Evolutionary conservation across 2,888 invertebrate genomes (phyloP).

Genomic region (Lochmaea capreae): DNA sequence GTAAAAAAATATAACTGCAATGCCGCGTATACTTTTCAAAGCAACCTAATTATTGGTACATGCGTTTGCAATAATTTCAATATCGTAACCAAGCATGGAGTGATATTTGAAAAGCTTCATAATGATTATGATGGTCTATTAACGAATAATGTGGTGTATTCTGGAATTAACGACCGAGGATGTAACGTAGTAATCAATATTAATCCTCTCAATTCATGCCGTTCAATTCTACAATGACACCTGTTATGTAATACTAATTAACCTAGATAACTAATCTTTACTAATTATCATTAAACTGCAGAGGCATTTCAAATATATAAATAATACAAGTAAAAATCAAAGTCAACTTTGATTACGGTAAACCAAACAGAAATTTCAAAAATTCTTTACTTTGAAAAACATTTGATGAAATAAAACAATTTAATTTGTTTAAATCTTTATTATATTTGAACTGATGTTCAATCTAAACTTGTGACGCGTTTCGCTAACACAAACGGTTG

Average conservation of each 20-base stretch:
- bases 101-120: constrained; percentile 6
- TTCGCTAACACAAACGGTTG: too few relatives aligned
- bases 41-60: neutral
- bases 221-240: constrained; percentile 22
- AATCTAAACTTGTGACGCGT: too few relatives aligned
- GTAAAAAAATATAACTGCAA: neutral
- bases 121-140: constrained; percentile 18
- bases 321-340: too few relatives aligned
- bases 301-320: too few relatives aligned
- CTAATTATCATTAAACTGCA: too few relatives aligned
- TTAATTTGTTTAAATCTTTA: too few relatives aligned
- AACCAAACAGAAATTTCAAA: too few relatives aligned
- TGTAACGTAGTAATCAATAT: constrained; percentile 25
- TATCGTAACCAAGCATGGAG: neutral
- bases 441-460: too few relatives aligned
- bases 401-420: too few relatives aligned
- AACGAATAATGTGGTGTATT: constrained; percentile 16
- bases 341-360: too few relatives aligned
- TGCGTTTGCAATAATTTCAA: neutral
- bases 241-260: constrained; percentile 20
- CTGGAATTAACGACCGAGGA: constrained; percentile 23
- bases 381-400: too few relatives aligned
- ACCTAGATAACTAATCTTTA: neutral
- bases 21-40: neutral
- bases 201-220: constrained; percentile 15